These are phyloP conservation scores for Eupithecia centaureata DNA, from an alignment of 2,888 invertebrate species.

Conservation along the genomic window DNA sequence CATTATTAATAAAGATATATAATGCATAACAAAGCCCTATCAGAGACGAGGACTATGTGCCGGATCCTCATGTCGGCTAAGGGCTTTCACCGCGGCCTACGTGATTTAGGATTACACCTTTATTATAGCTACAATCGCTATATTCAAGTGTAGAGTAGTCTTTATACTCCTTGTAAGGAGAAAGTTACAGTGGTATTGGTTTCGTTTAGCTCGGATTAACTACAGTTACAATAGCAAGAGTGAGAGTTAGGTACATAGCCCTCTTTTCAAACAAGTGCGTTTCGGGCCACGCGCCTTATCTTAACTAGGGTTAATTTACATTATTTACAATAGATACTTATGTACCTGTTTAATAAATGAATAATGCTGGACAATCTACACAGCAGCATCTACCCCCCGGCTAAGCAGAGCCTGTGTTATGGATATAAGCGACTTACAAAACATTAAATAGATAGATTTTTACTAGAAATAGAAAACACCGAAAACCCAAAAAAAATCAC, in stretches of 20 bases:
- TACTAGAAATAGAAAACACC: too few species aligned
- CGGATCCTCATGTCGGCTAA: constrained; percentile 45
- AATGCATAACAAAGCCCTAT: neutral
- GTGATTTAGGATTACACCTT: constrained; percentile 28
- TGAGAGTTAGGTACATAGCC: neutral
- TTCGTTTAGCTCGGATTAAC: neutral
- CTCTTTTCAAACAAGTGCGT: neutral
- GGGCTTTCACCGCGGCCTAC: constrained; percentile 51
- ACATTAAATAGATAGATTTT: too few species aligned
- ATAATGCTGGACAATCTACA: too few species aligned
- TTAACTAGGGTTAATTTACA: too few species aligned
- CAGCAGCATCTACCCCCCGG: too few species aligned
- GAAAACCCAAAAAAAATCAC: too few species aligned
- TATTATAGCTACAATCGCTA: constrained; percentile 19
- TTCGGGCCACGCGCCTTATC: neutral
- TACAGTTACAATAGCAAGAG: neutral
- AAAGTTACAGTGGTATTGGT: neutral
- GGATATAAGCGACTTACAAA: too few species aligned
- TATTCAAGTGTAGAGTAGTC: constrained; percentile 10
- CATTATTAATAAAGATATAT: neutral
- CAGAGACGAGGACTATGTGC: neutral
- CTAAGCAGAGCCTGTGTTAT: too few species aligned
- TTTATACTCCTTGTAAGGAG: constrained; percentile 5
- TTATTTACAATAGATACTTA: too few species aligned
- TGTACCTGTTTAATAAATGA: neutral